Percentiles rank a stretch among this genome's conserved stretches.
These are phyloP conservation scores for Anguilla japonica DNA, from an alignment of 2,113 vertebrate genomes.

Conservation along the genomic window DNA sequence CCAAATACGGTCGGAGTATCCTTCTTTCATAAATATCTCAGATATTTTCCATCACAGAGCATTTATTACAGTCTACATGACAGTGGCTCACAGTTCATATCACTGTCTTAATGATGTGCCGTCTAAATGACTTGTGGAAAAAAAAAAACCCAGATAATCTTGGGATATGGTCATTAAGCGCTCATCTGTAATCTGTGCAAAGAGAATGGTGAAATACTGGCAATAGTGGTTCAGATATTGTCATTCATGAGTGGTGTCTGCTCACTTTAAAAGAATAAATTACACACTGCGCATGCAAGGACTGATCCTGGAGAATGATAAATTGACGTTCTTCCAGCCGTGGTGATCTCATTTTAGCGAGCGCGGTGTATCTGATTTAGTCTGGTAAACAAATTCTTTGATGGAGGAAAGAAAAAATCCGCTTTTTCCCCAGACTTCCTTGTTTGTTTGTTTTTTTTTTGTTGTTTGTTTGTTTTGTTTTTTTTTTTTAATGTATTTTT, in stretches of 20 bases:
- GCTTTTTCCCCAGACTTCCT: constrained; percentile 50
- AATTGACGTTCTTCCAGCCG: not conserved
- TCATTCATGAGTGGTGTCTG: constrained; percentile 14
- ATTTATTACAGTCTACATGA: constrained; percentile 6
- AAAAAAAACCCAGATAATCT: not conserved
- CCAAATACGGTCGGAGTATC: not conserved
- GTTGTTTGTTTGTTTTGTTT: no score
- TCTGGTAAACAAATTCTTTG: constrained; percentile 11
- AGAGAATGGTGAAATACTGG: not conserved
- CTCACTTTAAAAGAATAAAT: constrained; percentile 12
- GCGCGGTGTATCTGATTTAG: not conserved
- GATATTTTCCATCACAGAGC: not conserved
- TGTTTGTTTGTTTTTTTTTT: constrained; percentile 31
- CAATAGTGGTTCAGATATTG: constrained; percentile 1
- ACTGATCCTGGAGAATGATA: constrained; percentile 5
- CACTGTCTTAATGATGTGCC: not conserved
- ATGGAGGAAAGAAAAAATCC: constrained; percentile 34
- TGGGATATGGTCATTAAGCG: constrained; percentile 1
- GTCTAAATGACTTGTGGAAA: not conserved
- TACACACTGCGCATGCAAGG: not conserved
- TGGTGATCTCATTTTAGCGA: not conserved
- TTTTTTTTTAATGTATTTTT: not conserved
- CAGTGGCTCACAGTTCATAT: not conserved
- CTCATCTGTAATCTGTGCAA: not conserved
- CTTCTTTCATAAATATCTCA: not conserved